A percentile compares a stretch with the other conserved stretches of the same genome.
Conservation (phyloP, 2,888 invertebrate genomes). For the Ethmia dodecea region DNA sequence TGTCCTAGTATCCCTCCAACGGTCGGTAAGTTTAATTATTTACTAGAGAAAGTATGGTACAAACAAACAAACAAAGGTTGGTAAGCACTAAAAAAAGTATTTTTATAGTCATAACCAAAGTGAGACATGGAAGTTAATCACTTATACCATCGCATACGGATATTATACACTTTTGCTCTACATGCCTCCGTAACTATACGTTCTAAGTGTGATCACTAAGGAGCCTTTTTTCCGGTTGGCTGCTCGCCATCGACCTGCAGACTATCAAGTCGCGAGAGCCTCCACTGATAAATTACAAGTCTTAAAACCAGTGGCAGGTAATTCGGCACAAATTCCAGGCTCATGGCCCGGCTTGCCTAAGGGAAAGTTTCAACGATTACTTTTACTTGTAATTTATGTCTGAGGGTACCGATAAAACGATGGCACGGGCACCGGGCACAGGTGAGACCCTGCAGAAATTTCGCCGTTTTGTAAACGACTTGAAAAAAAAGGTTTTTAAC, state of each 20-base stretch:
- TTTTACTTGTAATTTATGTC: conserved; percentile 71
- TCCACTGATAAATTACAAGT: conserved; percentile 79
- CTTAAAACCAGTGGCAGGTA: conserved; percentile 81
- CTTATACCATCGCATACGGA: too few species aligned
- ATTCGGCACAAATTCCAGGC: conserved; percentile 71
- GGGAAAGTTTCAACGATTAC: conserved; percentile 72
- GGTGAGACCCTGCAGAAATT: conserved; percentile 53
- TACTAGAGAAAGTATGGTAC: too few species aligned
- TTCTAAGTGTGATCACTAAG: too few species aligned
- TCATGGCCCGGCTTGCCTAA: conserved; percentile 44
- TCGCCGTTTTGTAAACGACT: conserved; percentile 22
- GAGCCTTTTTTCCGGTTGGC: conserved; percentile 55
- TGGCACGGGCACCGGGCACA: conserved; percentile 52
- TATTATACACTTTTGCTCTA: too few species aligned
- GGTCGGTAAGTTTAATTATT: too few species aligned
- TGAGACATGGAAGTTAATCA: too few species aligned
- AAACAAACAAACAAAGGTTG: too few species aligned
- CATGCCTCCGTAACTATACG: too few species aligned
- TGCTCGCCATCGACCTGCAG: conserved; percentile 36
- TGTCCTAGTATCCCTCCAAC: too few species aligned
- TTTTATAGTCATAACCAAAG: too few species aligned
- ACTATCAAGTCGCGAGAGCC: conserved; percentile 51
- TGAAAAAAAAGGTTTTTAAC: conserved; percentile 28
- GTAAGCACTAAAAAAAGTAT: too few species aligned
- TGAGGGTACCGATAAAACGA: conserved; percentile 58